Percentiles rank a stretch among this genome's conserved stretches.
phyloP scores from a whole-genome alignment of 2,113 vertebrate genomes.

The Epinephelus cyanopodus region DNA sequence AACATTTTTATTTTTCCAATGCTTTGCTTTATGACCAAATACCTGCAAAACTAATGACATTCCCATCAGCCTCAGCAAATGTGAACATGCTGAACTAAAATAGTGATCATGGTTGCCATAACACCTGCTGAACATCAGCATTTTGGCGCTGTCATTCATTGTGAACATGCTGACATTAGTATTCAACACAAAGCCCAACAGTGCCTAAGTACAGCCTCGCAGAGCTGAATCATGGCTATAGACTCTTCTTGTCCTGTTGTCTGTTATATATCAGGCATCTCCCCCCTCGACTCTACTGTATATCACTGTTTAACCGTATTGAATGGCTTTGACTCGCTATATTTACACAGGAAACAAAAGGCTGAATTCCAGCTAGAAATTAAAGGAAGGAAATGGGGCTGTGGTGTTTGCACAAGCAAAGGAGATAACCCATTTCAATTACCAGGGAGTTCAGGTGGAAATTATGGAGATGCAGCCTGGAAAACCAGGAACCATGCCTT shows the following conservation, averaged over 20 bases:
- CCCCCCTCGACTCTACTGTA: neutral
- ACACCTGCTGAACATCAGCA: neutral
- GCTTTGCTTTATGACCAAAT: neutral
- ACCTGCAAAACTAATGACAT: neutral
- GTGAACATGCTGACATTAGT: neutral
- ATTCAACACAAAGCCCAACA: neutral
- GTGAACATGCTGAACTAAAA: neutral
- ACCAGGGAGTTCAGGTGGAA: constrained; percentile 15
- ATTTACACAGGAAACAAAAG: constrained; percentile 29
- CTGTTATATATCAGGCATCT: neutral
- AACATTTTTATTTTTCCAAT: too few species aligned
- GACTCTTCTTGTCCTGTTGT: neutral
- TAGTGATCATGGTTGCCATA: neutral
- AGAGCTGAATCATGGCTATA: neutral
- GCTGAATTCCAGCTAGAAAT: constrained; percentile 28
- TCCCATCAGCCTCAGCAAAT: neutral
- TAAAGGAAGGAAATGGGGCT: neutral
- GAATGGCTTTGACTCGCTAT: neutral
- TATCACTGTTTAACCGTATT: constrained; percentile 2
- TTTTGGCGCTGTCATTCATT: neutral
- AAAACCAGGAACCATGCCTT: neutral
- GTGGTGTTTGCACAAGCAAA: constrained; percentile 30
- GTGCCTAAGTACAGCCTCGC: neutral
- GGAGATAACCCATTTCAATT: constrained; percentile 18
- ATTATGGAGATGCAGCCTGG: neutral